These are phyloP conservation scores for Corvus hawaiiensis DNA, from an alignment of 2,113 vertebrate genomes.

Conservation along the genomic window DNA sequence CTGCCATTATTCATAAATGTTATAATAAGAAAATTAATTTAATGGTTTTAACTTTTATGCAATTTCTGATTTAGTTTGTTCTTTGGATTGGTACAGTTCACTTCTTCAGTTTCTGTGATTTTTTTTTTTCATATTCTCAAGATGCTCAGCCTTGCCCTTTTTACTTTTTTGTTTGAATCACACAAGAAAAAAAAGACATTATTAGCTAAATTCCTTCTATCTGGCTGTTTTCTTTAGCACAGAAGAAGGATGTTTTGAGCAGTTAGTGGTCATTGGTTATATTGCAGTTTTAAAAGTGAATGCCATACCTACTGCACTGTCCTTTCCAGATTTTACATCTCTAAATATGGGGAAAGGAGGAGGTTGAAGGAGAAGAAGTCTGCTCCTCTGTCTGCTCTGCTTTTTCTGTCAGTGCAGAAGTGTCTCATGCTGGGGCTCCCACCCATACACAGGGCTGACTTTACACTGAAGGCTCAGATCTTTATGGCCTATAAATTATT, in stretches of 20 bases:
- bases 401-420: not conserved
- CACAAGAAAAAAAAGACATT: not conserved
- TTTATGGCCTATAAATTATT: conserved; percentile 7
- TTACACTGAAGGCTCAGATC: not conserved
- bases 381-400: not conserved
- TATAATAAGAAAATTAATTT: not conserved
- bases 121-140: not conserved
- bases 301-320: not conserved
- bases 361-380: not conserved
- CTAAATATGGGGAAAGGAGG: not conserved
- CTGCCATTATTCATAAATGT: not conserved
- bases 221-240: not conserved
- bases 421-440: not conserved
- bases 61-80: not conserved
- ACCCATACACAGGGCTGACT: not conserved
- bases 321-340: not conserved
- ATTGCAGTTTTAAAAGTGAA: not conserved
- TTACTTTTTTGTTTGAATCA: not conserved
- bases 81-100: not conserved
- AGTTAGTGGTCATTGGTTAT: not conserved
- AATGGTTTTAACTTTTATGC: not conserved
- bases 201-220: not conserved
- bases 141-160: not conserved
- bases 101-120: not conserved
- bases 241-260: not conserved